Percentiles rank a stretch among this genome's conserved stretches.
Evolutionary conservation across 2,797 vertebrate species (phyloP).

Genomic region (Characodon lateralis): DNA sequence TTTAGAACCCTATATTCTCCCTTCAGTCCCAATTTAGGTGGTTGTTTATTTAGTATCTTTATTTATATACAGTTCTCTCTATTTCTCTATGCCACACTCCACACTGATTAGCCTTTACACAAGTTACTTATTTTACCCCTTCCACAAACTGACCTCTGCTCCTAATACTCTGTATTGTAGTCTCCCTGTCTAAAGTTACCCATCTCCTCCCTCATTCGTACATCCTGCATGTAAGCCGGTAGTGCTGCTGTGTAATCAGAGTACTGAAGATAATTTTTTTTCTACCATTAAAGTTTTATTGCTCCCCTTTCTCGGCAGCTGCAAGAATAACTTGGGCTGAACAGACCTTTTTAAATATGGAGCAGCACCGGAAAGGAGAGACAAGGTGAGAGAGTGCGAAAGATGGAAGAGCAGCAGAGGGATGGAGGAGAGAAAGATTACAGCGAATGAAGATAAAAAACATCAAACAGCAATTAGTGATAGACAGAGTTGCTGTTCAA

Average conservation of each 20-base stretch:
- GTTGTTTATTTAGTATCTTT: not conserved
- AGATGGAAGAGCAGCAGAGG: conserved; percentile 4
- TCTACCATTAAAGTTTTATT: conserved; percentile 84
- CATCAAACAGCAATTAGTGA: not conserved
- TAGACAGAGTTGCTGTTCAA: not conserved
- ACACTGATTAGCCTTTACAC: conserved; percentile 10
- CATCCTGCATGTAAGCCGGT: conserved; percentile 53
- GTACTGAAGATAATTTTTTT: conserved; percentile 74
- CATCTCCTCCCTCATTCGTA: conserved; percentile 40
- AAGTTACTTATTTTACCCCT: conserved; percentile 24
- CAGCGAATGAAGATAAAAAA: not conserved
- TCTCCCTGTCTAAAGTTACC: conserved; percentile 14
- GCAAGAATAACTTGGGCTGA: conserved; percentile 82
- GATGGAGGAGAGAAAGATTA: not conserved
- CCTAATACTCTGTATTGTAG: conserved; percentile 13
- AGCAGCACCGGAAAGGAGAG: conserved; percentile 68
- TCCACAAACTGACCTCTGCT: conserved; percentile 5
- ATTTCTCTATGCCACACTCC: not conserved
- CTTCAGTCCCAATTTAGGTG: not conserved
- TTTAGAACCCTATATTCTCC: not conserved
- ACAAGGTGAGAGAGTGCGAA: conserved; percentile 32
- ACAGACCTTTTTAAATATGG: conserved; percentile 83
- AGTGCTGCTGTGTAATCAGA: conserved; percentile 64
- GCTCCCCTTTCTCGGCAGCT: conserved; percentile 76
- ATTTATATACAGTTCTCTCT: not conserved